Evolutionary conservation across 2,888 invertebrate genomes (phyloP), one percentile per base, ranked within the genome.

Genomic region (Aproaerema taeniolella): DNA sequence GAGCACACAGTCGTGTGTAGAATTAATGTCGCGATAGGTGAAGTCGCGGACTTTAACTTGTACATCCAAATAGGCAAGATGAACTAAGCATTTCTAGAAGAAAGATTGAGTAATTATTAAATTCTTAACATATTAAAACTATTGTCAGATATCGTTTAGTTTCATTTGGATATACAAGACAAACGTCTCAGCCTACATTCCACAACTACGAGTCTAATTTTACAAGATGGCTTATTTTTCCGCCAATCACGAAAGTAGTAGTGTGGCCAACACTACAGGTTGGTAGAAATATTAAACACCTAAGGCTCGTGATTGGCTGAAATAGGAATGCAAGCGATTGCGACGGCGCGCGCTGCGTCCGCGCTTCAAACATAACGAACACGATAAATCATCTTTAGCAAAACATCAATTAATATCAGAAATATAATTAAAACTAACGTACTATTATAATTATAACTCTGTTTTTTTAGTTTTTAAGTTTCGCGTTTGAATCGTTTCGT

Each of bases 401-500:
- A 81, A 83, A 85, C 83, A 81, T 83, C 73, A 80, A 81, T 78
- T 78, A 82, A 81, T 81, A 80, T 81, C 82, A 76, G 82, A 78
- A 79, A 82, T 82, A 82, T 81, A 78, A 83, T 82, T 82, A 82
- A 82, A 82, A 76, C 81, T 81, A 82, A 79, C 80, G 71, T 68
- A 83, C 81, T 81, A 80, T 78, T 79, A 81, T 78, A 83, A 77
- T 76, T 82, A 76, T 80, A 68, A 58, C 69, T 67, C n/a, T n/a
- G n/a, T 72, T 68, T 65, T 64, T 54, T 55, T 52, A 47, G 46
- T 55, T 61, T 71, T 71, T 71, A 62, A 67, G 61, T 71, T 69
- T 68, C 61, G 66, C 74, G 65, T 70, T 71, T 66, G 70, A 67
- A 60, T 74, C 70, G 65, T 68, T 72, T 64, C 67, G 67, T 76